phyloP scores from a whole-genome alignment of 2,888 invertebrate species.

The Hyalella azteca region DNA sequence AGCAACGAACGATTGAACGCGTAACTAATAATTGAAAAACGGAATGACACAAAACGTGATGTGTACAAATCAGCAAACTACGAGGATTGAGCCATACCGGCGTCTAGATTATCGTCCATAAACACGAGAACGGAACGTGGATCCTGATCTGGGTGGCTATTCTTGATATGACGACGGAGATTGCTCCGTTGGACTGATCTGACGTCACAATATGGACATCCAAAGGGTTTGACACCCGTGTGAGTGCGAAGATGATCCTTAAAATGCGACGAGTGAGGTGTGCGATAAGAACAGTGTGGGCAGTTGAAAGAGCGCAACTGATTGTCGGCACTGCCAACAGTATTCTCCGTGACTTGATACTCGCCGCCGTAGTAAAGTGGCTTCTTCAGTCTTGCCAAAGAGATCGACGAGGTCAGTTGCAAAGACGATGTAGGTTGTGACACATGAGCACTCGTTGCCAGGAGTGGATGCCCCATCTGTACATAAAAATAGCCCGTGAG shows the following conservation, averaged over 20 bases:
- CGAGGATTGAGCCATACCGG: too few species aligned
- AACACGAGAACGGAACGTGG: not conserved
- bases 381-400: not conserved
- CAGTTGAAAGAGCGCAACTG: not conserved
- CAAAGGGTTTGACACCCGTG: slow-evolving; percentile 38
- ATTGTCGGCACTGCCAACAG: not conserved
- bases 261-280: not conserved
- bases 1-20: too few species aligned
- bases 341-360: too few species aligned
- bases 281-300: not conserved
- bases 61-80: too few species aligned
- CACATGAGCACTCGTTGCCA: too few species aligned
- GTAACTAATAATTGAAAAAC: not conserved
- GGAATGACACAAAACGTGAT: not conserved
- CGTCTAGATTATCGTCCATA: not conserved
- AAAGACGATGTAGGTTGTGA: not conserved
- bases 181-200: slow-evolving; percentile 19
- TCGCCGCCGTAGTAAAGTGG: not conserved
- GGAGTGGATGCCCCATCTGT: not conserved
- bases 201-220: slow-evolving; percentile 21
- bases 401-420: not conserved
- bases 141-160: slow-evolving; percentile 7
- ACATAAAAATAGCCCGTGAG: not conserved
- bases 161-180: slow-evolving; percentile 27
- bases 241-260: slow-evolving; percentile 37